Base-by-base conservation (phyloP, 2,888 invertebrate genomes). In the Hybos culiciformis region DNA sequence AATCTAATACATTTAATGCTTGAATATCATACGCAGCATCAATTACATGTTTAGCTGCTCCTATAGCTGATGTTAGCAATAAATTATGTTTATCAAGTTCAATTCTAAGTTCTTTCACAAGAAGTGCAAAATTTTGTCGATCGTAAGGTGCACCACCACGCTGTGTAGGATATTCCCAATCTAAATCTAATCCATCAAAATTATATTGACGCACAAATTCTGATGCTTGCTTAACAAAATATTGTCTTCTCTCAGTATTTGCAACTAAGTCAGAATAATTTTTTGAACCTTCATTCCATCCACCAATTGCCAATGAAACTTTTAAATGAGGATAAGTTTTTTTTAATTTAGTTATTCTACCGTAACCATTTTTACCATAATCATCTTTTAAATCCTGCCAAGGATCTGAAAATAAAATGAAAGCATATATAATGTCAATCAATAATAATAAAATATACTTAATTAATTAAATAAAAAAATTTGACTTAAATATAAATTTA, bases 211-310 rank as follows among this genome's bases (percentile, higher is more conserved):
- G 54, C 37, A 90, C 66, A 56, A 85, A 83, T 31, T 71, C 62
- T 1, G 85, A 54, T 1, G 79, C 80, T 51, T 82, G 85, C 29
- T 72, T 65, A 0, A 86, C 74, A 54, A 91, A 90, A 38, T 66
- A 69, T 3, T 68, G 67, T 39, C 91, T 72, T 39, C 72, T 67
- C 14, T 72, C 70, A 0, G 76, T 68, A 39, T 73, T 74, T 3
- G 77, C 73, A 0, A 80, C 83, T 66, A 90, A 69, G 1, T 54
- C 56, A 2, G 65, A 66, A 39, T 66, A 66, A 50, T 66, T 66
- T 42, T 54, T 57, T 1, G 88, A 88, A 0, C 88, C 90, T 59
- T 91, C 88, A 60, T 88, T 90, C 91, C 91, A 91, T 0, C 91
- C 91, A 0, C 91, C 91, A 31, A 92, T 83, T 1, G 87, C 90